phyloP scores from a whole-genome alignment of 1,140 invertebrate species.

The Streblospio benedicti region DNA sequence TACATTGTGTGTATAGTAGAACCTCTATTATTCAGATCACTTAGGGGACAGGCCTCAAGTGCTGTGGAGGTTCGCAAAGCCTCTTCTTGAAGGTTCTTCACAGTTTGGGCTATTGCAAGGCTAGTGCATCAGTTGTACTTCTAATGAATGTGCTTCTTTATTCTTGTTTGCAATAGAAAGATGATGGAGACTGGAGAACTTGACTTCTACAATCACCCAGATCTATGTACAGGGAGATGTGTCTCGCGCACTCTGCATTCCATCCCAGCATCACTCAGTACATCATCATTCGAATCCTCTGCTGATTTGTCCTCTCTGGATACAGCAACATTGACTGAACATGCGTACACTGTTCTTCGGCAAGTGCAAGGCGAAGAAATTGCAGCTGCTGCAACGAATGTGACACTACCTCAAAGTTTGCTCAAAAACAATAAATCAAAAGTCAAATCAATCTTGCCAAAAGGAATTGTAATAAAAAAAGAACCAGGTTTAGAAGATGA shows the following conservation, averaged over 20 bases:
- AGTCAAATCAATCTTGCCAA: too few species aligned
- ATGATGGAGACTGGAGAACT: slow-evolving; percentile 43
- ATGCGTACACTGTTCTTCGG: slow-evolving; percentile 8
- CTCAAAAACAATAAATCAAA: too few species aligned
- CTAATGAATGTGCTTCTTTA: not conserved
- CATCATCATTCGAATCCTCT: not conserved
- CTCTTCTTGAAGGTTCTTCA: not conserved
- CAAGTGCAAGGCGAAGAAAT: slow-evolving; percentile 8
- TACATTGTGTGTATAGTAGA: not conserved
- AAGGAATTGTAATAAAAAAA: too few species aligned
- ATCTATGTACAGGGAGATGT: slow-evolving; percentile 38
- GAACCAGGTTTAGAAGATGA: too few species aligned
- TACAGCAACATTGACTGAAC: slow-evolving; percentile 9
- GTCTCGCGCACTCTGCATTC: slow-evolving; percentile 21
- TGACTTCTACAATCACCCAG: slow-evolving; percentile 41
- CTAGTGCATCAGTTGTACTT: not conserved
- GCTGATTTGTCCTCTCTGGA: not conserved
- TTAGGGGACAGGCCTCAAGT: not conserved
- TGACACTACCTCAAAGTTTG: too few species aligned
- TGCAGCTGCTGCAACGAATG: too few species aligned
- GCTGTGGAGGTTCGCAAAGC: not conserved
- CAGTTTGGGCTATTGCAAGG: not conserved
- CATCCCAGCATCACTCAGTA: slow-evolving; percentile 8
- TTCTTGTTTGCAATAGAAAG: slow-evolving; percentile 27
- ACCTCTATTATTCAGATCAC: not conserved